phyloP scores from a whole-genome alignment of 2,797 vertebrate species.

The Helarctos malayanus region DNA sequence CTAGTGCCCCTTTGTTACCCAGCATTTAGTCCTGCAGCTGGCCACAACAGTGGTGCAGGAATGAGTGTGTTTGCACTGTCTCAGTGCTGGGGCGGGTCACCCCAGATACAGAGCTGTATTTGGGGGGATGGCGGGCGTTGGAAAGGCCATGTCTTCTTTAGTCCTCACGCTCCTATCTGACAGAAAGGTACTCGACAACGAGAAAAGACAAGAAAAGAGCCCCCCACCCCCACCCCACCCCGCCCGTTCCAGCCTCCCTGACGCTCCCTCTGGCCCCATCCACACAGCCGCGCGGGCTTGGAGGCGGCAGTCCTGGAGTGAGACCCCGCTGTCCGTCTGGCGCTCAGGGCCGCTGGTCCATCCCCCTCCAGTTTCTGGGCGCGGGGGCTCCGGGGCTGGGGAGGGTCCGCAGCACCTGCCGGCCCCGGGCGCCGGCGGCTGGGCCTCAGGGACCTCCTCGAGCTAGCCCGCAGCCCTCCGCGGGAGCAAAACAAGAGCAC shows the following conservation, averaged over 20 bases:
- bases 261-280: too few species aligned
- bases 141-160: neutral
- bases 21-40: neutral
- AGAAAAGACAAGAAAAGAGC: too few species aligned
- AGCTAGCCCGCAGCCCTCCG: accelerated
- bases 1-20: neutral
- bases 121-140: neutral
- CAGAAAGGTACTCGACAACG: neutral
- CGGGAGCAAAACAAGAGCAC: constrained; percentile 86
- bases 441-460: accelerated
- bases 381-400: accelerated
- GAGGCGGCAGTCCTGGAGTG: neutral
- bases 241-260: neutral
- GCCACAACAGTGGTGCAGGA: neutral
- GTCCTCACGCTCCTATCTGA: neutral
- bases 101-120: neutral
- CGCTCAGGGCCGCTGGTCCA: neutral
- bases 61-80: accelerated
- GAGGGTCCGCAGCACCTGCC: accelerated
- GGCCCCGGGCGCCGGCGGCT: accelerated
- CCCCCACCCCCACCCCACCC: too few species aligned
- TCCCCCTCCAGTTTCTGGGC: neutral
- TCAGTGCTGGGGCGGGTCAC: neutral
- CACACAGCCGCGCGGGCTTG: neutral
- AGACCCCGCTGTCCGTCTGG: accelerated